Conservation (phyloP, 2,888 invertebrate genomes). For the Antitype chi region DNA sequence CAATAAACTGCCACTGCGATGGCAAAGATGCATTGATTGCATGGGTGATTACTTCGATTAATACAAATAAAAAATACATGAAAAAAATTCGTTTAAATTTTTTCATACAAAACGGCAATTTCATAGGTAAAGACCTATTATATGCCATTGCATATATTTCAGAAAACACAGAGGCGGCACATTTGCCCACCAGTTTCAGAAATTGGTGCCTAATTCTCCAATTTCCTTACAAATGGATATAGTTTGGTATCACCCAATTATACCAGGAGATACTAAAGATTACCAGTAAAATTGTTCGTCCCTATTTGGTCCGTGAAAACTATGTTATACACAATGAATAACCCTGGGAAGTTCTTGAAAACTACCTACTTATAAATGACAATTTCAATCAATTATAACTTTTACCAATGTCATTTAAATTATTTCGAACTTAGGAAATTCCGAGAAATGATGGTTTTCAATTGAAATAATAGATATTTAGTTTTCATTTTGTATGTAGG, state of each 20-base stretch:
- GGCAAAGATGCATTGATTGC: too few relatives aligned
- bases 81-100: too few relatives aligned
- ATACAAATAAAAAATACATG: too few relatives aligned
- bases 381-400: slow-evolving; percentile 1
- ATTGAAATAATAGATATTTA: too few relatives aligned
- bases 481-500: neutral
- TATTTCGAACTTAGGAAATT: neutral
- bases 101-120: too few relatives aligned
- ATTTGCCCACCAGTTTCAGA: neutral
- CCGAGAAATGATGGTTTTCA: neutral
- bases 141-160: too few relatives aligned
- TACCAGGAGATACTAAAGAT: neutral
- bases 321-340: neutral
- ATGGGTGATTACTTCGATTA: too few relatives aligned
- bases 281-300: neutral
- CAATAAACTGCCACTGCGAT: too few relatives aligned
- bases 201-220: neutral
- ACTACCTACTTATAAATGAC: neutral
- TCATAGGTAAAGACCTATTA: too few relatives aligned
- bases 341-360: neutral
- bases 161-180: too few relatives aligned
- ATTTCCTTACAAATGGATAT: neutral
- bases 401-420: neutral
- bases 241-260: neutral
- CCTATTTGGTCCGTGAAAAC: neutral